Conservation (phyloP, 2,797 vertebrate genomes). For the Cyclopterus lumpus region DNA sequence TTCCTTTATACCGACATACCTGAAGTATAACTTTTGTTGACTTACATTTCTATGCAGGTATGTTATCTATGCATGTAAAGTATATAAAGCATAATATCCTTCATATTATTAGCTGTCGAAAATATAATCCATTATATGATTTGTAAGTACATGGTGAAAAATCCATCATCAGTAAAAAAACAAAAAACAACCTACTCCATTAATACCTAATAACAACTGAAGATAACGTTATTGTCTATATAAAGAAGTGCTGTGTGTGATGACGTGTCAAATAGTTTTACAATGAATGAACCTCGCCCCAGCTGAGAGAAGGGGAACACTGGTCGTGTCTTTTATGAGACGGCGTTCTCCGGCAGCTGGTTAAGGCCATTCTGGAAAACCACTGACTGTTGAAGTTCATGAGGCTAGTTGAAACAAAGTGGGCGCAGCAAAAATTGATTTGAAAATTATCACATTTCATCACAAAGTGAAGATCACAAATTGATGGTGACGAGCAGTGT, state of each 20-base stretch:
- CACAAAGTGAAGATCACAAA: constrained; percentile 39
- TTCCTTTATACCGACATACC: neutral
- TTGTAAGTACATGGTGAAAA: no score
- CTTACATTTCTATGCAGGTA: neutral
- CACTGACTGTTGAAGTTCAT: constrained; percentile 44
- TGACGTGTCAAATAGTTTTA: constrained; percentile 31
- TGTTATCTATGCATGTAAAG: neutral
- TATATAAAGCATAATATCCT: neutral
- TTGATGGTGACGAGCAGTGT: constrained; percentile 20
- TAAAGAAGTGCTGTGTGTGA: constrained; percentile 40
- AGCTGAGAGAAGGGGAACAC: constrained; percentile 28
- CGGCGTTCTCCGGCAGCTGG: constrained; percentile 29
- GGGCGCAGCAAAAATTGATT: constrained; percentile 25
- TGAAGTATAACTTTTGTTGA: neutral
- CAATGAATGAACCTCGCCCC: constrained; percentile 44
- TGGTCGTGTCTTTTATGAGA: constrained; percentile 28
- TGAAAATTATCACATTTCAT: constrained; percentile 30
- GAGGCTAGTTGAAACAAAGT: constrained; percentile 52
- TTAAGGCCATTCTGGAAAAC: constrained; percentile 53
- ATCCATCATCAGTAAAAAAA: no score
- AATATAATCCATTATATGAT: neutral
- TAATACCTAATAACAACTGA: neutral
- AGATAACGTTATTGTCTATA: constrained; percentile 30
- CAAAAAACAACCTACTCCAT: no score
- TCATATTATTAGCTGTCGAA: neutral